A percentile compares a stretch with the other conserved stretches of the same genome.
Evolutionary conservation across 2,888 invertebrate species (phyloP).

Genomic region (Megastigmus dorsalis): DNA sequence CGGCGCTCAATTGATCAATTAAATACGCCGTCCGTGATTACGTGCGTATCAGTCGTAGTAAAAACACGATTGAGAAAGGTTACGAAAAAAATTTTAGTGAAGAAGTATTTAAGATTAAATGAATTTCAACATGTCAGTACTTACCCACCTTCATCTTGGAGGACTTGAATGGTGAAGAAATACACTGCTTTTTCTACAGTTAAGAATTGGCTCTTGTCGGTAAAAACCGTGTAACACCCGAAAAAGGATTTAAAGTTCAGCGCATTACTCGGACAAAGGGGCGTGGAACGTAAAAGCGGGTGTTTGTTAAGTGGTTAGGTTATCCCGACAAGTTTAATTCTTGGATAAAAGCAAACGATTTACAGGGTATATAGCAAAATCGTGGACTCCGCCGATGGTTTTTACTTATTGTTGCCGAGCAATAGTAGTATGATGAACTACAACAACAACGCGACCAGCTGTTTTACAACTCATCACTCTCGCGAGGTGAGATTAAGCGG

Average conservation of each 20-base stretch:
- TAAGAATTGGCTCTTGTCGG: conserved; percentile 29
- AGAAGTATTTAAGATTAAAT: conserved; percentile 4
- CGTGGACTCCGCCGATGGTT: conserved; percentile 35
- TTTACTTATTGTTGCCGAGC: conserved; percentile 59
- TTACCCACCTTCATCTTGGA: conserved; percentile 57
- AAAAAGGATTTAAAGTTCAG: background rate
- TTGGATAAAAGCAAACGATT: conserved; percentile 9
- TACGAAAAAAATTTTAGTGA: conserved; percentile 32
- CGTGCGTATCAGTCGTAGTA: conserved; percentile 12
- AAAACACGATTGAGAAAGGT: conserved; percentile 8
- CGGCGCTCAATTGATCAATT: background rate
- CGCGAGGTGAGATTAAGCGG: conserved; percentile 10
- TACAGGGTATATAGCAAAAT: background rate
- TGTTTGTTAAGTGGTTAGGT: background rate
- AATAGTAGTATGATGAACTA: conserved; percentile 60
- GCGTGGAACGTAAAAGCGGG: background rate
- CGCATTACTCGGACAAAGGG: background rate
- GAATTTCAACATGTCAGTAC: background rate
- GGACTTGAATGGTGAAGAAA: conserved; percentile 38
- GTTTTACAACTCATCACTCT: conserved; percentile 8
- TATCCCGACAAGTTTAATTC: conserved; percentile 9
- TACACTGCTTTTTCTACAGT: conserved; percentile 47
- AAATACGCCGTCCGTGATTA: conserved; percentile 1
- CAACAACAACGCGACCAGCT: conserved; percentile 58
- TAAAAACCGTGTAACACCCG: background rate